These are phyloP conservation scores for Margaritifera margaritifera DNA, from an alignment of 2,888 invertebrate species.

Conservation along the genomic window DNA sequence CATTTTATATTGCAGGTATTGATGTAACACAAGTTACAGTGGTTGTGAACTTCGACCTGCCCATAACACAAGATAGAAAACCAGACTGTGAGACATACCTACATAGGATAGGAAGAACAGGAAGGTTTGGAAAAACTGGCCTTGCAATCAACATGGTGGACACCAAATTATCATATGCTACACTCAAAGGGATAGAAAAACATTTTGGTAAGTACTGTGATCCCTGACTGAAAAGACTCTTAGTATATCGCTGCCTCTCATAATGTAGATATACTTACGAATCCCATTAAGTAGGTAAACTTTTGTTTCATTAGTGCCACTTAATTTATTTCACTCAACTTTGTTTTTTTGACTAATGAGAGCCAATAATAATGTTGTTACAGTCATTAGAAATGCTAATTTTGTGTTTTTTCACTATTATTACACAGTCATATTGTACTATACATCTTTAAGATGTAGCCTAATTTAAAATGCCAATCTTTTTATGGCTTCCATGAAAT, in stretches of 20 bases:
- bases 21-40: slow-evolving; percentile 94
- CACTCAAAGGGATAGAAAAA: slow-evolving; percentile 85
- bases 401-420: too few relatives aligned
- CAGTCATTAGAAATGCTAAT: too few relatives aligned
- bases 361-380: too few relatives aligned
- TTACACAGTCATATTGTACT: too few relatives aligned
- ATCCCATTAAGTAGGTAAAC: not conserved
- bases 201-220: slow-evolving; percentile 82
- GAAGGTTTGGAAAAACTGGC: slow-evolving; percentile 97
- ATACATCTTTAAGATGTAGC: too few relatives aligned
- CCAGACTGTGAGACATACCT: slow-evolving; percentile 98
- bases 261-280: not conserved
- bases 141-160: slow-evolving; percentile 97
- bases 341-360: too few relatives aligned
- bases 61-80: slow-evolving; percentile 79
- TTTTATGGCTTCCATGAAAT: too few relatives aligned
- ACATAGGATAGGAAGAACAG: slow-evolving; percentile 97
- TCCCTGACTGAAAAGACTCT: too few relatives aligned
- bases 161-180: slow-evolving; percentile 78
- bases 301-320: not conserved
- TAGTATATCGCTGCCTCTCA: too few relatives aligned
- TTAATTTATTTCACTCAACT: too few relatives aligned
- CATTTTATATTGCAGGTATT: slow-evolving; percentile 80
- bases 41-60: slow-evolving; percentile 98
- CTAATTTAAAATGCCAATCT: too few relatives aligned